phyloP scores from a whole-genome alignment of 2,113 vertebrate species.

The Tupaia tana region DNA sequence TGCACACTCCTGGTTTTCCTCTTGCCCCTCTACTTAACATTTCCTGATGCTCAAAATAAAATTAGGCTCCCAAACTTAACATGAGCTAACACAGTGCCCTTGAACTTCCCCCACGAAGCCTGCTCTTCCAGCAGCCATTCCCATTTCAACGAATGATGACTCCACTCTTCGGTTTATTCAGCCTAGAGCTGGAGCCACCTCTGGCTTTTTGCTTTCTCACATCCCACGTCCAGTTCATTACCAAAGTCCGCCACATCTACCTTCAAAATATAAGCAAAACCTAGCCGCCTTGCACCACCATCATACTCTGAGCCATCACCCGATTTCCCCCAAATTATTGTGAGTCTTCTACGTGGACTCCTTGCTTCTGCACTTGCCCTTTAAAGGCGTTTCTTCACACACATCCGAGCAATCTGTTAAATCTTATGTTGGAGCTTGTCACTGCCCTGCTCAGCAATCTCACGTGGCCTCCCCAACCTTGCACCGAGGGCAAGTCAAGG shows the following conservation, averaged over 20 bases:
- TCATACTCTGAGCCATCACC: background rate
- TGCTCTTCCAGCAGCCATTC: background rate
- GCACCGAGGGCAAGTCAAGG: constrained; percentile 10
- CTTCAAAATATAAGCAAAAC: background rate
- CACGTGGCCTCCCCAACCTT: background rate
- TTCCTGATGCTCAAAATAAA: constrained; percentile 34
- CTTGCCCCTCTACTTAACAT: background rate
- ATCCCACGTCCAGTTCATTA: background rate
- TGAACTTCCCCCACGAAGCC: background rate
- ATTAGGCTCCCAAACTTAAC: background rate
- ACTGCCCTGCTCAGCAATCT: background rate
- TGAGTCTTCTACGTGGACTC: background rate
- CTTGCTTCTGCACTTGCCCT: background rate
- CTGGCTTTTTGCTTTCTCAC: background rate
- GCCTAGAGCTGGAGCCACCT: background rate
- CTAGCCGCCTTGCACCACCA: background rate
- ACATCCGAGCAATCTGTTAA: background rate
- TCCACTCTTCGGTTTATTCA: background rate
- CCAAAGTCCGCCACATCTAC: background rate
- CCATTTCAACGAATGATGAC: background rate
- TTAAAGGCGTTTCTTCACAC: background rate
- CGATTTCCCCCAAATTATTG: background rate
- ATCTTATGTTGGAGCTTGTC: background rate
- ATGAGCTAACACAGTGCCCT: background rate
- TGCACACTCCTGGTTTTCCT: background rate